Conservation (phyloP, 2,113 vertebrate species). For the Bos taurus region DNA sequence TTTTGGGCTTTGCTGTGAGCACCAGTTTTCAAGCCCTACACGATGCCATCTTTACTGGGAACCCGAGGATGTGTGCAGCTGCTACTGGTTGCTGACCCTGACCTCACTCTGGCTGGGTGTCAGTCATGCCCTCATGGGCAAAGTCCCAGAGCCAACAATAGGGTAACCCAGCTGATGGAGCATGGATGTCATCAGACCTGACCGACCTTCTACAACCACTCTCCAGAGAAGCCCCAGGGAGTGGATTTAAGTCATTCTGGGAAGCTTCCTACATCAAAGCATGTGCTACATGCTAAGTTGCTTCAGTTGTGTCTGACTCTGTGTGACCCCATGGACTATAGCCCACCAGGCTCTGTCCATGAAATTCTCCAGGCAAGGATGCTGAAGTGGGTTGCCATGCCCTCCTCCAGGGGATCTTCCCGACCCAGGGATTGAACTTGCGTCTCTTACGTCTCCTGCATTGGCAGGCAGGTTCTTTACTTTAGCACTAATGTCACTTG, state of each 20-base stretch:
- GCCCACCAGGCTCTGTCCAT: background rate
- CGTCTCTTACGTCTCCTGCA: background rate
- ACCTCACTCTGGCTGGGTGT: background rate
- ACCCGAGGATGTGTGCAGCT: rapidly evolving
- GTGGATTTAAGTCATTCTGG: background rate
- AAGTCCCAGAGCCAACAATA: background rate
- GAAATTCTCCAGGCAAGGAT: background rate
- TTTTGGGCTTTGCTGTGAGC: background rate
- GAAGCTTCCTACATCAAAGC: background rate
- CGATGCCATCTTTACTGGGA: background rate
- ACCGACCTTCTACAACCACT: background rate
- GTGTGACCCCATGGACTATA: background rate
- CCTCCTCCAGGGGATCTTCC: background rate
- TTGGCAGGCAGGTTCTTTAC: background rate
- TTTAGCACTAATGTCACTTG: background rate
- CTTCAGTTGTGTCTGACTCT: background rate
- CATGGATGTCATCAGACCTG: too few species aligned
- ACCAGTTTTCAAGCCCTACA: background rate
- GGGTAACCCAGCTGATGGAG: background rate
- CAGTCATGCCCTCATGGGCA: background rate
- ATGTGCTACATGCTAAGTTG: background rate
- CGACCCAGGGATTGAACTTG: background rate
- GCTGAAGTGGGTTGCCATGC: background rate
- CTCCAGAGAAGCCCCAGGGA: background rate
- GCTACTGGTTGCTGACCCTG: background rate